Evolutionary conservation across 2,113 vertebrate genomes (phyloP).

Genomic region (Argyrosomus japonicus): DNA sequence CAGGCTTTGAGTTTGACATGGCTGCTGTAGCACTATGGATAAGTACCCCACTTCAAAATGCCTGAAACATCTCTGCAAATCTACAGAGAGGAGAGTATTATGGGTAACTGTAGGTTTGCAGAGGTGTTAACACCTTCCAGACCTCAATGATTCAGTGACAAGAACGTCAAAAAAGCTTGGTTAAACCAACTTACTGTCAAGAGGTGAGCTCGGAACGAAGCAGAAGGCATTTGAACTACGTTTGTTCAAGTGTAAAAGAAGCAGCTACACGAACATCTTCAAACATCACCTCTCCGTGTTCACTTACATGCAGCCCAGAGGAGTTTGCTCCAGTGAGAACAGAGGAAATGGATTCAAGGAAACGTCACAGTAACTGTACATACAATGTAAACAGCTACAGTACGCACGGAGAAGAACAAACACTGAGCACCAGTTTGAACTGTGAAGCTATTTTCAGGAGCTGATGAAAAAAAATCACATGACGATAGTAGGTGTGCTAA

Average conservation of each 20-base stretch:
- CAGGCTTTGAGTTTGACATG: too few species aligned
- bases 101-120: neutral
- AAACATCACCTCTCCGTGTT: neutral
- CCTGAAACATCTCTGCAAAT: neutral
- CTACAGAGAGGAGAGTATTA: neutral
- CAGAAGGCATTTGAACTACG: neutral
- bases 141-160: neutral
- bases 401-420: neutral
- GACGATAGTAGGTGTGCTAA: constrained; percentile 13
- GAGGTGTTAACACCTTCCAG: neutral
- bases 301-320: neutral
- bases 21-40: too few species aligned
- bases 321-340: neutral
- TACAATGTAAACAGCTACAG: neutral
- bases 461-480: constrained; percentile 11
- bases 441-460: constrained; percentile 25
- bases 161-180: neutral
- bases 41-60: too few species aligned
- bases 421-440: neutral
- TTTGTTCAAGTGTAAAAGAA: neutral
- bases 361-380: neutral
- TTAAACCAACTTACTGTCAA: neutral
- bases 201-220: neutral
- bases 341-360: neutral
- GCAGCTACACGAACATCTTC: neutral